Evolutionary conservation across 2,888 invertebrate genomes (phyloP).

Genomic region (Catocala fraxini): DNA sequence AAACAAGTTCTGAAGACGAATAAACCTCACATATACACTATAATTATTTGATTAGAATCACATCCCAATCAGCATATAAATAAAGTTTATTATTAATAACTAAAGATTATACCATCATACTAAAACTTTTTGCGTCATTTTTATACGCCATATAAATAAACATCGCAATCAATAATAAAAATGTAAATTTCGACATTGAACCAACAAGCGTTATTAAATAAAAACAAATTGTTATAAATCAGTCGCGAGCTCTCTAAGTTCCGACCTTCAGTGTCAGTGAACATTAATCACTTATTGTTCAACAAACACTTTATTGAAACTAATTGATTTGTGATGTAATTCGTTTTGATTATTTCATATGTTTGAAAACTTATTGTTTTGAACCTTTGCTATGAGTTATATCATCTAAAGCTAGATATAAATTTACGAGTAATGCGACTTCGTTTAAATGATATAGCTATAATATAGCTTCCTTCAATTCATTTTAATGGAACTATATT

Average conservation of each 20-base stretch:
- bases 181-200: slow-evolving; percentile 51
- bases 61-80: slow-evolving; percentile 3
- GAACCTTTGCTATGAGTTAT: neutral
- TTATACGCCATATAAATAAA: slow-evolving; percentile 30
- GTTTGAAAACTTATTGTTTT: slow-evolving; percentile 6
- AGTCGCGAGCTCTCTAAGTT: slow-evolving; percentile 25
- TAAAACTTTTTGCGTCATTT: slow-evolving; percentile 16
- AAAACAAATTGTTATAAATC: slow-evolving; percentile 49
- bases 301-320: slow-evolving; percentile 44
- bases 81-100: slow-evolving; percentile 9
- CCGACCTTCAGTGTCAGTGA: slow-evolving; percentile 42
- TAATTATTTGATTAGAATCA: slow-evolving; percentile 12
- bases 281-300: slow-evolving; percentile 51
- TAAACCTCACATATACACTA: neutral
- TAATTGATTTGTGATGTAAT: slow-evolving; percentile 49
- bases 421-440: neutral
- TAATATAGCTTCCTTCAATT: neutral
- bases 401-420: neutral
- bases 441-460: no score
- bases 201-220: slow-evolving; percentile 45
- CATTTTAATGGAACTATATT: neutral
- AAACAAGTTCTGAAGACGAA: neutral
- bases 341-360: slow-evolving; percentile 21
- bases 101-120: slow-evolving; percentile 8
- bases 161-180: slow-evolving; percentile 40